phyloP scores from a whole-genome alignment of 2,113 vertebrate species.

The Cyanistes caeruleus region DNA sequence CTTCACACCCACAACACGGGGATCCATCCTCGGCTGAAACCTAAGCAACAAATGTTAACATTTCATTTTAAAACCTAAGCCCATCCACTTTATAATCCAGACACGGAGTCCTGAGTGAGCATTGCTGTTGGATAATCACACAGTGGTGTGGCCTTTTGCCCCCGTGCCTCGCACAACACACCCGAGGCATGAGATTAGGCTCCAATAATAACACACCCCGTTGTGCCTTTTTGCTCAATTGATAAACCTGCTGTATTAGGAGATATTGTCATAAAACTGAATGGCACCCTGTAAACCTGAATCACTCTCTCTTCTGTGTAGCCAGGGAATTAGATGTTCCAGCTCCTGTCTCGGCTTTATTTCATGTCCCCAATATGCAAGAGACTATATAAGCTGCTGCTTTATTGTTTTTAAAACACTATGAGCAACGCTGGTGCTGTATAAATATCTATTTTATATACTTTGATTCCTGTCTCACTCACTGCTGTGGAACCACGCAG shows the following conservation, averaged over 20 bases:
- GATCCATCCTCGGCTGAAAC: neutral
- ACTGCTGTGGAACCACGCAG: neutral
- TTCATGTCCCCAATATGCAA: conserved; percentile 60
- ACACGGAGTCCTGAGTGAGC: conserved; percentile 33
- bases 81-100: conserved; percentile 63
- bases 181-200: conserved; percentile 66
- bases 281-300: conserved; percentile 70
- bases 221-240: conserved; percentile 67
- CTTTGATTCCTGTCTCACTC: conserved; percentile 16
- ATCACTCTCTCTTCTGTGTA: conserved; percentile 46
- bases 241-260: conserved; percentile 67
- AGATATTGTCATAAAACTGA: conserved; percentile 71
- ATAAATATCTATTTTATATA: conserved; percentile 59
- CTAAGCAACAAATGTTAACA: conserved; percentile 20
- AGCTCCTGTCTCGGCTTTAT: conserved; percentile 52
- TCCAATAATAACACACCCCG: conserved; percentile 63
- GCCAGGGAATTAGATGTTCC: conserved; percentile 56
- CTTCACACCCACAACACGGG: neutral
- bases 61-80: conserved; percentile 46
- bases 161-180: conserved; percentile 53
- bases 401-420: conserved; percentile 67
- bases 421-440: neutral
- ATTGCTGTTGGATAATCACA: conserved; percentile 64
- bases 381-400: conserved; percentile 42
- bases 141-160: conserved; percentile 55